A percentile compares a stretch with the other conserved stretches of the same genome.
Conservation (phyloP, 2,113 vertebrate species). For the Mormyrus lacerda region DNA sequence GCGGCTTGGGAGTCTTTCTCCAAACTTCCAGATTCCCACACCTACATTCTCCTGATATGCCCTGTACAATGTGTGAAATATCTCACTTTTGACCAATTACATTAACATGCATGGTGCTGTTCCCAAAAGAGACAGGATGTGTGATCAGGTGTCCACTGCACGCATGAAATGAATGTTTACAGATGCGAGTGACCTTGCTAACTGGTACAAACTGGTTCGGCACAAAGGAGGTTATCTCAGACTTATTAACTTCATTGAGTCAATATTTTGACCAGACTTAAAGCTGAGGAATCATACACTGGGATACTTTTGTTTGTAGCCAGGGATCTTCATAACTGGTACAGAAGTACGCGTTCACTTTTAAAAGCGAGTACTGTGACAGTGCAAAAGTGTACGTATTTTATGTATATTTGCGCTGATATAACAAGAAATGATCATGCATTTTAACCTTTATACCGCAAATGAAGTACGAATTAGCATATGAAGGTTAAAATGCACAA, state of each 20-base stretch:
- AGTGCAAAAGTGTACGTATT: no score
- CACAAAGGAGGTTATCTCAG: background rate
- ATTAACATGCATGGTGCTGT: background rate
- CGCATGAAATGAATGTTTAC: background rate
- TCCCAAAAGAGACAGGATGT: background rate
- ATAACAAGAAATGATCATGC: no score
- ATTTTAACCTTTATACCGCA: no score
- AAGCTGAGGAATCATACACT: background rate
- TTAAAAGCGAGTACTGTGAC: no score
- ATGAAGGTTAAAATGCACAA: no score
- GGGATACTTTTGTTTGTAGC: background rate
- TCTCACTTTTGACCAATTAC: background rate
- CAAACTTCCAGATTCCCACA: background rate
- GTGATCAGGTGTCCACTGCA: background rate
- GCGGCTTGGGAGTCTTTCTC: background rate
- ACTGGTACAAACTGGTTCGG: background rate
- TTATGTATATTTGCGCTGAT: no score
- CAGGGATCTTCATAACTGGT: no score
- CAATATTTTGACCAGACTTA: background rate
- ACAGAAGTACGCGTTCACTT: no score
- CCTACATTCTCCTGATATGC: background rate
- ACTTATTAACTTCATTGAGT: background rate
- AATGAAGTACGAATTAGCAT: no score
- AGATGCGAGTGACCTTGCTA: background rate
- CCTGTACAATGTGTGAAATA: background rate